These are phyloP conservation scores for Lepisosteus osseus DNA, from an alignment of 2,113 vertebrate genomes.

Conservation along the genomic window DNA sequence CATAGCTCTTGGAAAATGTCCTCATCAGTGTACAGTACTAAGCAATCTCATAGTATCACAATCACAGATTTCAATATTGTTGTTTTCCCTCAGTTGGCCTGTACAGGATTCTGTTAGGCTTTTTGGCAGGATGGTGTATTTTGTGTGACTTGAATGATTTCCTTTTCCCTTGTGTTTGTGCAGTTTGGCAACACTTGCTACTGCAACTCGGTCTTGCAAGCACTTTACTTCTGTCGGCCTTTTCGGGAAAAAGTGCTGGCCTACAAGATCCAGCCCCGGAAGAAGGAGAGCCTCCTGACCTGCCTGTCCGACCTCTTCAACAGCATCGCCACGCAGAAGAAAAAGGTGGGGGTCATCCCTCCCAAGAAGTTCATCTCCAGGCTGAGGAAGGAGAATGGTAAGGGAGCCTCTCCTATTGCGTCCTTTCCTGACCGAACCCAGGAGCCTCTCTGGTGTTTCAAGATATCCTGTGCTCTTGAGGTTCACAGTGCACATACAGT, in stretches of 20 bases:
- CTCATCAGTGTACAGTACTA: too few species aligned
- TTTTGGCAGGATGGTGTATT: too few species aligned
- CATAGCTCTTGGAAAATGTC: too few species aligned
- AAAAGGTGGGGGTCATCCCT: slow-evolving; percentile 90
- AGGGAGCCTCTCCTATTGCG: background rate
- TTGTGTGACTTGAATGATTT: background rate
- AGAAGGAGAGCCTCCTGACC: slow-evolving; percentile 86
- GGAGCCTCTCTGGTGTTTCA: too few species aligned
- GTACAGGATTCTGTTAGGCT: background rate
- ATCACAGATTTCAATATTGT: background rate
- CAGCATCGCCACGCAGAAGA: slow-evolving; percentile 90
- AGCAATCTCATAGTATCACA: background rate
- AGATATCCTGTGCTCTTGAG: too few species aligned
- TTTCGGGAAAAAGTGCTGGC: slow-evolving; percentile 91
- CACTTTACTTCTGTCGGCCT: slow-evolving; percentile 88
- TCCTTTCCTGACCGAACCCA: too few species aligned
- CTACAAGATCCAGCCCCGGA: slow-evolving; percentile 85
- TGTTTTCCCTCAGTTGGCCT: background rate
- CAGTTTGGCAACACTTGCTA: slow-evolving; percentile 94
- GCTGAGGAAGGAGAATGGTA: slow-evolving; percentile 87
- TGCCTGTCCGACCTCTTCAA: slow-evolving; percentile 89
- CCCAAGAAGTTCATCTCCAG: slow-evolving; percentile 91
- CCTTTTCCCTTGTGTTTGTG: slow-evolving; percentile 26
- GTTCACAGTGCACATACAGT: too few species aligned
- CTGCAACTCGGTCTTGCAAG: slow-evolving; percentile 92